Base-by-base conservation (phyloP, 2,888 invertebrate species). In the Acleris sparsana region DNA sequence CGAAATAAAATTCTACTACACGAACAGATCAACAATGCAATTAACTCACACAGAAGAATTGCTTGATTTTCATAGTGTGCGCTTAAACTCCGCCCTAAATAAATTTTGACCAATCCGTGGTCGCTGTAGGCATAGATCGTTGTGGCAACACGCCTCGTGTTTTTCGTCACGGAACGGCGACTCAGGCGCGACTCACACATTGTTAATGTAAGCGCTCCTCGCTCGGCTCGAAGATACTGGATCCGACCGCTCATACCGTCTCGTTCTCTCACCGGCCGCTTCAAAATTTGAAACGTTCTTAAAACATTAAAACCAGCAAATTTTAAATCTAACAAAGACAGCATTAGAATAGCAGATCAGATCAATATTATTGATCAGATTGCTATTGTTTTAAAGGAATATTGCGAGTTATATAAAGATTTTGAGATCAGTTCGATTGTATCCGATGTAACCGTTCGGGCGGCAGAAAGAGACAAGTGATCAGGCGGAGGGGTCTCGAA, bases 121-220 rank as follows among this genome's bases (percentile, higher is more conserved):
- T 74, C 80, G 78, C 71, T 75, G 85, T 82, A 82, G 85, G 87
- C 87, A 88, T 88, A 92, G 92, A 92, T 92, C 92, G 90, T 80
- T 78, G 82, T 86, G 84, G 86, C 86, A 88, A 85, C 90, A 92
- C 92, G 92, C 92, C 92, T 92, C 86, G 80, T 85, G 84, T 87
- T 90, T 87, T 90, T 90, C 89, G 91, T 90, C 88, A 92, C 87
- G 90, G 88, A 88, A 86, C 87, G 81, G 79, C 92, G 87, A 92
- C 92, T 92, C 92, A 85, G 90, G 92, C 92, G 92, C 92, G 91
- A 91, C 92, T 90, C 92, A 90, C 92, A 92, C 92, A 90, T 89
- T 87, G 90, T 91, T 87, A 88, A 87, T 82, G 79, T 83, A 82
- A 88, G 82, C 87, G 86, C 84, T 88, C 85, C 76, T 87, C 85